These are phyloP conservation scores for Chrysomallon squamiferum DNA, from an alignment of 1,140 invertebrate species.

Conservation along the genomic window DNA sequence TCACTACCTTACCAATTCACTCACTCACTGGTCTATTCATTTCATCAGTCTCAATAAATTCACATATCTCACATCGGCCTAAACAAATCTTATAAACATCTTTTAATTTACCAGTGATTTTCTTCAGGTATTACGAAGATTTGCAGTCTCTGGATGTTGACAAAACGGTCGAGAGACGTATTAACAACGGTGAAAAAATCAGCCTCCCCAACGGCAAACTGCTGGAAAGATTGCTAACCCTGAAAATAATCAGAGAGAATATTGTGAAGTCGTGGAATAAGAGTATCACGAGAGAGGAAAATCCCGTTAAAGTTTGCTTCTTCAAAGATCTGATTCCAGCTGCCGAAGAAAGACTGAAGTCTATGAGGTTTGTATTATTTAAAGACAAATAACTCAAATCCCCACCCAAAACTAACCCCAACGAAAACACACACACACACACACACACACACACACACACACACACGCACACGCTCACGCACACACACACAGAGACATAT, in stretches of 20 bases:
- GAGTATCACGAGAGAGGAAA: constrained; percentile 4
- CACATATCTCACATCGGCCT: no score
- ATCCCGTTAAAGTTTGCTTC: constrained; percentile 32
- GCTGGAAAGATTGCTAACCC: constrained; percentile 52
- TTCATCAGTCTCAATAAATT: no score
- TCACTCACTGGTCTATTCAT: no score
- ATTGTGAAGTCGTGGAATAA: not conserved
- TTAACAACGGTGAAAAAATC: constrained; percentile 34
- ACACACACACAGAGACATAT: no score
- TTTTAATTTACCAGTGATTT: no score
- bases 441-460: no score
- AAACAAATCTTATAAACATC: no score
- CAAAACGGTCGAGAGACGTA: constrained; percentile 36
- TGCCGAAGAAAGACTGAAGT: constrained; percentile 47
- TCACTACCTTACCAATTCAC: no score
- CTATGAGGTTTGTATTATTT: constrained; percentile 33
- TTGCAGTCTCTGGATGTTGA: constrained; percentile 48
- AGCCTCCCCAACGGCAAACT: constrained; percentile 59
- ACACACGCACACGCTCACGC: no score
- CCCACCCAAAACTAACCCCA: no score
- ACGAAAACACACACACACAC: no score
- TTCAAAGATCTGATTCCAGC: constrained; percentile 31
- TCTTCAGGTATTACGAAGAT: constrained; percentile 59
- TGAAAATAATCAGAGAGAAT: constrained; percentile 38
- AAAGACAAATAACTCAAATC: no score